Percentiles rank a stretch among this genome's conserved stretches.
phyloP scores from a whole-genome alignment of 1,140 invertebrate genomes.

The Prorops nasuta region DNA sequence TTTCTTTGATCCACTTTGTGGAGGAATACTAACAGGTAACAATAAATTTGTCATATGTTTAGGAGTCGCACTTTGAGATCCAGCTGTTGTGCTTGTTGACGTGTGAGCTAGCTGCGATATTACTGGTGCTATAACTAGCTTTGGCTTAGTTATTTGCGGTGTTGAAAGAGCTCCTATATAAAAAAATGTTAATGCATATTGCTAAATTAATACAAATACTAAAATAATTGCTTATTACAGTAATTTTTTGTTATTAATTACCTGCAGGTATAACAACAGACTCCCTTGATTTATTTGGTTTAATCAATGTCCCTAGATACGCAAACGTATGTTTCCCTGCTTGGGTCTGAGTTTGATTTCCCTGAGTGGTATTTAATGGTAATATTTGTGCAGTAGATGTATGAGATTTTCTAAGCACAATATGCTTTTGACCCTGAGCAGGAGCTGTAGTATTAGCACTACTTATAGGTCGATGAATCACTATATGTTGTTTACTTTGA shows the following conservation, averaged over 20 bases:
- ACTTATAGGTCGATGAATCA: slow-evolving; percentile 46
- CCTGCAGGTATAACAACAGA: slow-evolving; percentile 47
- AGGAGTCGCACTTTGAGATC: slow-evolving; percentile 43
- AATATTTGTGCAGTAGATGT: slow-evolving; percentile 50
- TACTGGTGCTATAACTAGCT: slow-evolving; percentile 54
- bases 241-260: no score
- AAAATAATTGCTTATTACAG: no score
- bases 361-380: slow-evolving; percentile 38
- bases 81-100: slow-evolving; percentile 46
- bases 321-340: slow-evolving; percentile 50
- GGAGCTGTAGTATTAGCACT: slow-evolving; percentile 30
- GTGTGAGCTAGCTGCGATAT: slow-evolving; percentile 51
- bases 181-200: neutral
- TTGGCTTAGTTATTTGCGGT: slow-evolving; percentile 54
- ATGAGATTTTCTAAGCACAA: slow-evolving; percentile 47
- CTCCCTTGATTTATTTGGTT: slow-evolving; percentile 46
- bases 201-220: neutral
- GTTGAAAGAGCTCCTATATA: slow-evolving; percentile 24
- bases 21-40: slow-evolving; percentile 54
- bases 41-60: slow-evolving; percentile 55
- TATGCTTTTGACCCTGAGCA: slow-evolving; percentile 44
- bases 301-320: slow-evolving; percentile 51
- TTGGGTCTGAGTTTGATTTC: slow-evolving; percentile 37
- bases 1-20: slow-evolving; percentile 43
- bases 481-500: slow-evolving; percentile 46